Evolutionary conservation across 2,113 vertebrate genomes (phyloP).

Genomic region (Enhydra lutris): DNA sequence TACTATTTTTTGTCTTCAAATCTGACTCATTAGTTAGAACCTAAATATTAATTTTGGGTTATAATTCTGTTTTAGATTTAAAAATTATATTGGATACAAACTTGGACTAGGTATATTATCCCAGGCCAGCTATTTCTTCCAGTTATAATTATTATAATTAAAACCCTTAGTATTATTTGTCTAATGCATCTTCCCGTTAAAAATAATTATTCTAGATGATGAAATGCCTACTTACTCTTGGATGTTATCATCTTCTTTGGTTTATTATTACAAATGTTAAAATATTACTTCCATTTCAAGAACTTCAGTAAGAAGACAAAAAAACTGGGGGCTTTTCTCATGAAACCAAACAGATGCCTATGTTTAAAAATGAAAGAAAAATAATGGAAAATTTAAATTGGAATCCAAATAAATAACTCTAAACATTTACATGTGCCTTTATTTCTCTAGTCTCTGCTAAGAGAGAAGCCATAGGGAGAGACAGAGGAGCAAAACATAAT

Average conservation of each 20-base stretch:
- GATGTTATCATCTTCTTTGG: background rate
- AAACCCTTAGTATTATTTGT: background rate
- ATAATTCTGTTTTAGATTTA: conserved; percentile 14
- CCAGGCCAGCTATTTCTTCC: background rate
- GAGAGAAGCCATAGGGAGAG: background rate
- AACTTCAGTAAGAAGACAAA: background rate
- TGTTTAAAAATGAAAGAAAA: conserved; percentile 16
- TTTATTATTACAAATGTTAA: background rate
- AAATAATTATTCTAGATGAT: background rate
- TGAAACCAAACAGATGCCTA: background rate
- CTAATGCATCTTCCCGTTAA: background rate
- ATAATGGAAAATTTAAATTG: background rate
- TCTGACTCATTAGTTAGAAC: background rate
- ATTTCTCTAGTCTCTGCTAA: background rate
- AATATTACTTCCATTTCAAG: background rate
- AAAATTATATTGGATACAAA: background rate
- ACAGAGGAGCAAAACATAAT: background rate
- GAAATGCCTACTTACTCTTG: background rate
- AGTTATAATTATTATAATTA: background rate
- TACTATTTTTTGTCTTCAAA: conserved; percentile 13
- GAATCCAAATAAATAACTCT: background rate
- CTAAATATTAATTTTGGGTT: background rate
- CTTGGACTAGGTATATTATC: background rate
- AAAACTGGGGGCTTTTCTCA: background rate
- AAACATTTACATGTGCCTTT: background rate